Conservation (phyloP, 2,888 invertebrate genomes). For the Formica aserva region DNA sequence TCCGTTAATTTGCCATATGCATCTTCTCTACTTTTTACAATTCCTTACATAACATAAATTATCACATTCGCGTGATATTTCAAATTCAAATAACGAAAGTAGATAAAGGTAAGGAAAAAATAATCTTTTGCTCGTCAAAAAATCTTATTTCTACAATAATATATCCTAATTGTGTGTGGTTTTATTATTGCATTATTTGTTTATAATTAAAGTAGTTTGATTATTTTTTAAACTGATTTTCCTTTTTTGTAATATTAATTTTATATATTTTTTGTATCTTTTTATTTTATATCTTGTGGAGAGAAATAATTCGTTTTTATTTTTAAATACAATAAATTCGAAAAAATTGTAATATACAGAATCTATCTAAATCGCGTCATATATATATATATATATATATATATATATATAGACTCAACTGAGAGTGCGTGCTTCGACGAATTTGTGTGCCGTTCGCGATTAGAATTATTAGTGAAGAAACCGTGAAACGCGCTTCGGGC, state of each 20-base stretch:
- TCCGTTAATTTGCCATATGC: background rate
- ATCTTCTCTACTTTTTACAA: background rate
- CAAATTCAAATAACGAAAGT: background rate
- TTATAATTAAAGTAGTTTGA: background rate
- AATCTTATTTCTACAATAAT: background rate
- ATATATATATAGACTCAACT: background rate
- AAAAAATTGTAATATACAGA: background rate
- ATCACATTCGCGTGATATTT: background rate
- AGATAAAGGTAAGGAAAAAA: background rate
- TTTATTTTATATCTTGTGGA: background rate
- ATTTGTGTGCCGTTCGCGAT: conserved; percentile 44
- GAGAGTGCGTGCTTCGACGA: conserved; percentile 27
- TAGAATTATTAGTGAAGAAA: conserved; percentile 53
- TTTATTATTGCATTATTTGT: background rate
- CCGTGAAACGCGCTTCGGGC: conserved; percentile 45
- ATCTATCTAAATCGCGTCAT: background rate
- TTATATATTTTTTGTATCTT: background rate
- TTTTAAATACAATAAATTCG: background rate
- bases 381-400: background rate
- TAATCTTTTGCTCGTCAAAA: background rate
- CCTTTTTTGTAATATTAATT: background rate
- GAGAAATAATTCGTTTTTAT: background rate
- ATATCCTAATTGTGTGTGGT: background rate
- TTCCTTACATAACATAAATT: background rate
- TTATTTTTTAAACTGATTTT: background rate